Conservation (phyloP, 1,140 invertebrate genomes). For the Brachionus plicatilis region DNA sequence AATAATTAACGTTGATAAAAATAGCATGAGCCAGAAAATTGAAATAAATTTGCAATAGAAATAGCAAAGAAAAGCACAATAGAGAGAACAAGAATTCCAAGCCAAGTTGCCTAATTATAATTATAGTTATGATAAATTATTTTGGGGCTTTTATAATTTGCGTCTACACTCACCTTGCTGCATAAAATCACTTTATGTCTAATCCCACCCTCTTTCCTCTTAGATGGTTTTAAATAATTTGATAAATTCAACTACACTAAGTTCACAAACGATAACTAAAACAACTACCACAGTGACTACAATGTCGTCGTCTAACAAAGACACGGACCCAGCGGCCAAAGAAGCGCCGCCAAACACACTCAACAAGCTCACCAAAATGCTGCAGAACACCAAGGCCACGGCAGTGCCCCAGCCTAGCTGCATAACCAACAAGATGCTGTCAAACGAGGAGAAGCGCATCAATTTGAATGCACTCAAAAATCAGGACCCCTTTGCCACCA, state of each 20-base stretch:
- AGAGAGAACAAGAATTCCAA: neutral
- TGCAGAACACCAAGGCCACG: neutral
- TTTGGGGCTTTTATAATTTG: neutral
- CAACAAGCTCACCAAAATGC: neutral
- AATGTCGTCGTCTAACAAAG: neutral
- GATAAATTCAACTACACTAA: constrained; percentile 30
- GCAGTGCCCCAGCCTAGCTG: neutral
- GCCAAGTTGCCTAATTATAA: neutral
- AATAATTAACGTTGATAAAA: constrained; percentile 24
- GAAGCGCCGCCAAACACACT: neutral
- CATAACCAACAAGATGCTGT: constrained; percentile 24
- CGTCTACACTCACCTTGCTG: neutral
- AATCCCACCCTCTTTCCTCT: neutral
- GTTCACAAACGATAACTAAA: constrained; percentile 20
- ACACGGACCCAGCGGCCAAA: neutral
- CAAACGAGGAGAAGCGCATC: constrained; percentile 18
- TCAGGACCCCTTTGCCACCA: constrained; percentile 36
- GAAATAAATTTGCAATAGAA: constrained; percentile 26
- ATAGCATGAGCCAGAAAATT: constrained; percentile 10
- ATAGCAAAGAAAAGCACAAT: neutral
- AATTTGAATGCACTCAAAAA: constrained; percentile 35
- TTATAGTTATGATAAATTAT: neutral
- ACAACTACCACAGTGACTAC: constrained; percentile 25
- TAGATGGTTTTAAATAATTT: constrained; percentile 35
- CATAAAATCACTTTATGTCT: neutral